Conservation (phyloP, 2,888 invertebrate genomes). For the Ennomos fuscantarius region DNA sequence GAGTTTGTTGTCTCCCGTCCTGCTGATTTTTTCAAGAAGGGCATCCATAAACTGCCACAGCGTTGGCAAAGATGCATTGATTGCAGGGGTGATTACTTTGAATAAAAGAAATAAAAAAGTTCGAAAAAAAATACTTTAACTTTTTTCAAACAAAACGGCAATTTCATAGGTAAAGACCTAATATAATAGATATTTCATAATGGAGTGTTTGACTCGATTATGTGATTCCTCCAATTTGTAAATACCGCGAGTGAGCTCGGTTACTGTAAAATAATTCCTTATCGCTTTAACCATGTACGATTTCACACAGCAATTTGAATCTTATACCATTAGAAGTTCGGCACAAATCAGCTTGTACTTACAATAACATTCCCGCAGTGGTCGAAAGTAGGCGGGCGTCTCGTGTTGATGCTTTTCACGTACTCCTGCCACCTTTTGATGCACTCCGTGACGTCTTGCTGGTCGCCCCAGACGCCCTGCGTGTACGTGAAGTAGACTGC, state of each 20-base stretch:
- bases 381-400: slow-evolving; percentile 74
- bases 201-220: too few relatives aligned
- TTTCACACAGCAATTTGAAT: slow-evolving; percentile 2
- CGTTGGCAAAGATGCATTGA: too few relatives aligned
- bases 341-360: slow-evolving; percentile 44
- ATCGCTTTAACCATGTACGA: slow-evolving; percentile 4
- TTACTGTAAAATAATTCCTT: slow-evolving; percentile 2
- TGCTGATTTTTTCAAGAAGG: too few relatives aligned
- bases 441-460: slow-evolving; percentile 74
- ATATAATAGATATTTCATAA: too few relatives aligned
- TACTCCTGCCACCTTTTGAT: slow-evolving; percentile 76
- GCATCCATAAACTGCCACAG: too few relatives aligned
- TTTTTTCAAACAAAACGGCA: too few relatives aligned
- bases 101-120: too few relatives aligned
- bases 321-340: slow-evolving; percentile 3
- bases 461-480: slow-evolving; percentile 81
- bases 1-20: too few relatives aligned
- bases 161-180: too few relatives aligned
- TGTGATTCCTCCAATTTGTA: too few relatives aligned
- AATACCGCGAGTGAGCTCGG: neutral
- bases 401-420: slow-evolving; percentile 69
- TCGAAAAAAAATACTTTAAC: too few relatives aligned
- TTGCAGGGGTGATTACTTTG: too few relatives aligned
- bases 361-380: slow-evolving; percentile 73
- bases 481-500: slow-evolving; percentile 75